Evolutionary conservation across 2,888 invertebrate species (phyloP).

Genomic region (Papilio elwesi): DNA sequence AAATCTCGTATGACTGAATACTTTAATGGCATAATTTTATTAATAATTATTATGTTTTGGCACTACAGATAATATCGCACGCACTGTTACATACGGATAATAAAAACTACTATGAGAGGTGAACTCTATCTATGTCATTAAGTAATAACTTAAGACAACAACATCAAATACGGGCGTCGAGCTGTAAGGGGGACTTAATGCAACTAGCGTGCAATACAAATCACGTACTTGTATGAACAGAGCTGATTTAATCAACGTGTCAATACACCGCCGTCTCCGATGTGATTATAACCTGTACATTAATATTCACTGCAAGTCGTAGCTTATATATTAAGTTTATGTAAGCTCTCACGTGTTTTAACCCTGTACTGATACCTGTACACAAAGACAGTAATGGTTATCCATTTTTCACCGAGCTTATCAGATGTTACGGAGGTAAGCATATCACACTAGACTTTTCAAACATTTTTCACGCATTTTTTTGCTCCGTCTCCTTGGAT

Average conservation of each 20-base stretch:
- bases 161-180: not conserved
- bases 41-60: too few relatives aligned
- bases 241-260: constrained; percentile 51
- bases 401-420: not conserved
- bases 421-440: not conserved
- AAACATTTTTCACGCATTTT: too few relatives aligned
- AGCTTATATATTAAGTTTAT: constrained; percentile 16
- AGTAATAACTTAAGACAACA: not conserved
- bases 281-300: constrained; percentile 35
- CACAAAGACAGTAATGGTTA: too few relatives aligned
- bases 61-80: not conserved
- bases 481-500: too few relatives aligned
- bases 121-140: not conserved
- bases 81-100: not conserved
- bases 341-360: not conserved
- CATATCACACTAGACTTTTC: too few relatives aligned
- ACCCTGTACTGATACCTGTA: not conserved
- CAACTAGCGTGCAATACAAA: constrained; percentile 56
- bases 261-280: constrained; percentile 37
- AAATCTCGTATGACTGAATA: not conserved
- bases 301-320: constrained; percentile 29
- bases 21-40: not conserved
- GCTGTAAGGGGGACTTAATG: not conserved
- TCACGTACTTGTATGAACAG: constrained; percentile 48
- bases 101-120: not conserved